Percentiles rank a stretch among this genome's conserved stretches.
These are phyloP conservation scores for Trididemnum nubilum DNA, from an alignment of 23 tunicate species.

Conservation along the genomic window DNA sequence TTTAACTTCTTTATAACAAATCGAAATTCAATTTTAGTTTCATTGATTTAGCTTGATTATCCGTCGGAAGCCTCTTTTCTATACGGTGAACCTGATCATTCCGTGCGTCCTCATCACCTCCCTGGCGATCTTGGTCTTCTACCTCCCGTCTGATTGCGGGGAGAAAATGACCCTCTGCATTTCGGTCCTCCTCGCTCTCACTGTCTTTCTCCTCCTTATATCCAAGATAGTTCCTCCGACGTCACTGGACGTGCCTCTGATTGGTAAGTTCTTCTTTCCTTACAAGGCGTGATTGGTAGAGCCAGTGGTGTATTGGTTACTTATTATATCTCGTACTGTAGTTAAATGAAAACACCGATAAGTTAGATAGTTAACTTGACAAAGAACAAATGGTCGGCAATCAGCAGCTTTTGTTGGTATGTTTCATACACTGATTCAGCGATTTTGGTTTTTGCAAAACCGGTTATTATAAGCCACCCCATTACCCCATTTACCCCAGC, in stretches of 20 bases:
- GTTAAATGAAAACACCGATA: too few relatives aligned
- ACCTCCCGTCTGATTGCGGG: slow-evolving; percentile 97
- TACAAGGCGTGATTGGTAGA: background rate
- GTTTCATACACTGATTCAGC: too few relatives aligned
- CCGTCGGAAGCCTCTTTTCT: slow-evolving; percentile 95
- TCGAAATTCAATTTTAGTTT: too few relatives aligned
- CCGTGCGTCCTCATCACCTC: slow-evolving; percentile 97
- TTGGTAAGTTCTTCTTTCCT: slow-evolving; percentile 49
- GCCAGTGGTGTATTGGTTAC: background rate
- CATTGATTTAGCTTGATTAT: slow-evolving; percentile 80
- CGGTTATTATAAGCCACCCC: too few relatives aligned
- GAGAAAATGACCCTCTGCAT: slow-evolving; percentile 99
- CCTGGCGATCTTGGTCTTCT: slow-evolving; percentile 93
- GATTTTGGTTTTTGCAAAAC: too few relatives aligned
- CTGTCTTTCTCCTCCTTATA: slow-evolving; percentile 93
- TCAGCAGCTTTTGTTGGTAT: too few relatives aligned
- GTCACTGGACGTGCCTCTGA: slow-evolving; percentile 92
- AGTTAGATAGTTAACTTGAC: too few relatives aligned
- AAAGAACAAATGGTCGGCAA: too few relatives aligned
- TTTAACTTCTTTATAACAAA: too few relatives aligned
- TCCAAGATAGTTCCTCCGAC: slow-evolving; percentile 99
- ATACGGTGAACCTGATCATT: slow-evolving; percentile 91
- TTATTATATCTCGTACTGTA: background rate
- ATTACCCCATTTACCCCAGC: too few relatives aligned
- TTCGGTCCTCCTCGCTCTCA: slow-evolving; percentile 94